A percentile compares a stretch with the other conserved stretches of the same genome.
These are phyloP conservation scores for Rhombomys opimus DNA, from an alignment of 2,113 vertebrate species.

Conservation along the genomic window DNA sequence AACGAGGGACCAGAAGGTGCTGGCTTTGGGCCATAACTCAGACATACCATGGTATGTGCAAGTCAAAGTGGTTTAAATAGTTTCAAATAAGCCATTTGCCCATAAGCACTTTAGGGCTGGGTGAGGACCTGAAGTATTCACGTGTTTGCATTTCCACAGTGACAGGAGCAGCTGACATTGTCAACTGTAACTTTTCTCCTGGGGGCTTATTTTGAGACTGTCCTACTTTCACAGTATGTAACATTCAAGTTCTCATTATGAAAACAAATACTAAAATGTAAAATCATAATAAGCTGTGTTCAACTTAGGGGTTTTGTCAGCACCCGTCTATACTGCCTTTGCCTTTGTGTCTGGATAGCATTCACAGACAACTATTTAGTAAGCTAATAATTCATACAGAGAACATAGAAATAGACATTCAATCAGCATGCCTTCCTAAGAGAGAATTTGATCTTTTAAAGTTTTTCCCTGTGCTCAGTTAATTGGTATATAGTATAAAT, in stretches of 20 bases:
- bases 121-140: slow-evolving; percentile 45
- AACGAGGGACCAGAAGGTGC: neutral
- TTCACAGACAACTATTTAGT: slow-evolving; percentile 28
- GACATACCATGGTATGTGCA: slow-evolving; percentile 56
- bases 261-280: slow-evolving; percentile 56
- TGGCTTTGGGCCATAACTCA: slow-evolving; percentile 45
- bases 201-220: slow-evolving; percentile 55
- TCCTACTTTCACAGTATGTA: neutral
- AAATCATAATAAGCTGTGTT: neutral
- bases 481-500: slow-evolving; percentile 25
- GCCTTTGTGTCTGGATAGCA: neutral
- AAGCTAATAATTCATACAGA: slow-evolving; percentile 22
- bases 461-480: neutral
- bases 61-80: slow-evolving; percentile 57
- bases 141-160: slow-evolving; percentile 55
- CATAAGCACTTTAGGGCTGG: slow-evolving; percentile 37
- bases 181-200: neutral
- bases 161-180: slow-evolving; percentile 58
- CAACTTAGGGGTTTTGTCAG: slow-evolving; percentile 1
- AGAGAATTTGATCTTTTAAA: slow-evolving; percentile 17
- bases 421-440: neutral
- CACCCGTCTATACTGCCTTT: neutral
- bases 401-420: slow-evolving; percentile 54
- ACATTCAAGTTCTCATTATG: slow-evolving; percentile 30
- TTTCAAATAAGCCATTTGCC: slow-evolving; percentile 64